Conservation (phyloP, 1,140 invertebrate species). For the Harlomillsia oculata region DNA sequence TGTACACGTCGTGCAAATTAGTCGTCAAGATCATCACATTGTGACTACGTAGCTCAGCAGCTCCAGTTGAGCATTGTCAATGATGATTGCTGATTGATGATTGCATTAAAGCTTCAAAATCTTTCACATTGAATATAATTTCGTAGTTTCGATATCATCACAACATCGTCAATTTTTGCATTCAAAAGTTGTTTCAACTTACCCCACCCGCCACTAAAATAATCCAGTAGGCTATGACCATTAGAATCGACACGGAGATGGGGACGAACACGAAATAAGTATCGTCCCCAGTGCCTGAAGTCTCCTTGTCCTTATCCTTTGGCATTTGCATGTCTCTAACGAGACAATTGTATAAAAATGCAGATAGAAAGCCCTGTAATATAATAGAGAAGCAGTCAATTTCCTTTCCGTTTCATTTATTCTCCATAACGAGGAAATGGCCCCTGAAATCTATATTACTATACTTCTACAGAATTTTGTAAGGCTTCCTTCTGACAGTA, state of each 20-base stretch:
- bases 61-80: no score
- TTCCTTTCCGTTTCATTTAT: neutral
- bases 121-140: no score
- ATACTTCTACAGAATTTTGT: no score
- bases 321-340: neutral
- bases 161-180: neutral
- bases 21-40: no score
- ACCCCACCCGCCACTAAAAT: neutral
- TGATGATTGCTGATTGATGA: no score
- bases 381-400: neutral
- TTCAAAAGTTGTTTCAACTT: neutral
- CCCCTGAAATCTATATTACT: neutral
- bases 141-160: neutral
- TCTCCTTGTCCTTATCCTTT: neutral
- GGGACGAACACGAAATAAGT: neutral
- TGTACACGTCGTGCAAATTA: no score
- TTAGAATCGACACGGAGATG: neutral
- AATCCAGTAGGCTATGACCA: constrained; percentile 2
- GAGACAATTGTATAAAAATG: constrained; percentile 1
- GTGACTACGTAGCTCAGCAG: no score
- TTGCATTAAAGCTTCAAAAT: no score
- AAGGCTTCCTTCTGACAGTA: no score
- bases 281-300: neutral
- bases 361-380: neutral
- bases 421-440: neutral